Evolutionary conservation across 2,113 vertebrate species (phyloP).

Genomic region (Proteles cristata): DNA sequence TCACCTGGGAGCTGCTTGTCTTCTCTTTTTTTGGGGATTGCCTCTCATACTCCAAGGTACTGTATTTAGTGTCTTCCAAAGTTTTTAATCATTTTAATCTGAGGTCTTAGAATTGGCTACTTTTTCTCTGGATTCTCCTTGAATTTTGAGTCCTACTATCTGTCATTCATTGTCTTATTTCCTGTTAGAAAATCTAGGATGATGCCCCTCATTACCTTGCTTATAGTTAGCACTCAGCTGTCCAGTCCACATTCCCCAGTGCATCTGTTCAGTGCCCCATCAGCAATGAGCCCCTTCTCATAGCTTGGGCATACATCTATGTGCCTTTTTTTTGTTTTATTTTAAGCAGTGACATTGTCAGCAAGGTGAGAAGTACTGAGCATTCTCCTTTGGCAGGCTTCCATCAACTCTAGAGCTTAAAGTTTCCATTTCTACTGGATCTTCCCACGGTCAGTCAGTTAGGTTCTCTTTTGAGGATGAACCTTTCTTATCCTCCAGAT

Average conservation of each 20-base stretch:
- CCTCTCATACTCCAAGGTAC: neutral
- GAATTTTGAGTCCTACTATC: neutral
- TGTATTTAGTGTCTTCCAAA: neutral
- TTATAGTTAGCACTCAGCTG: neutral
- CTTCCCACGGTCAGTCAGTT: neutral
- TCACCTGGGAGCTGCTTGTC: neutral
- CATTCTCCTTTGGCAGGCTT: neutral
- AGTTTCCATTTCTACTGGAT: neutral
- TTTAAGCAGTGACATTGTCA: conserved; percentile 3
- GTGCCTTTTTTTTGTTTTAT: conserved; percentile 32
- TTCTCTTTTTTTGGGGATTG: conserved; percentile 35
- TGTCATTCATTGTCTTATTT: neutral
- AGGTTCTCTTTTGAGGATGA: neutral
- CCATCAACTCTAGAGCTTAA: neutral
- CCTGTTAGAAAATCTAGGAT: neutral
- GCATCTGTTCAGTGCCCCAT: neutral
- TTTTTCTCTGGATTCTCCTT: conserved; percentile 31
- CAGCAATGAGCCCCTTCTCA: neutral
- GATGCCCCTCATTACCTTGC: neutral
- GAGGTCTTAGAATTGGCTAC: neutral
- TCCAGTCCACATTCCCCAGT: neutral
- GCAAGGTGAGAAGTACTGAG: neutral
- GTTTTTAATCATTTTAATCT: neutral
- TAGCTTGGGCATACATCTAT: neutral
- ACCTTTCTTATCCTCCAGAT: neutral